phyloP scores from a whole-genome alignment of 30 jellyfish, hydroid and myxozoan species.

The Turritopsis rubra region DNA sequence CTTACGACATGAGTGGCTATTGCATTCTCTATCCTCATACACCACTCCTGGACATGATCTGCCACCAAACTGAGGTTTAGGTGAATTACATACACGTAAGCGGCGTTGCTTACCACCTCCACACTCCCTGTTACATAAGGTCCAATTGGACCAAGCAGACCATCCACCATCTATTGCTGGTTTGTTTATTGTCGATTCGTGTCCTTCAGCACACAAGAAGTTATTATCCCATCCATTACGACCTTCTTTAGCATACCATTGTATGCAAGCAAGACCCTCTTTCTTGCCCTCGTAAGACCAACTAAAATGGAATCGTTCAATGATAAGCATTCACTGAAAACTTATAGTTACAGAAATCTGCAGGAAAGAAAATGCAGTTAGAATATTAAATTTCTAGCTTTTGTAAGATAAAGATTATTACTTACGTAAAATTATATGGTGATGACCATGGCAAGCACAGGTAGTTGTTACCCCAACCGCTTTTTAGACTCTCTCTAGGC shows the following conservation, averaged over 20 bases:
- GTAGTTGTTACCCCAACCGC: slow-evolving; percentile 77
- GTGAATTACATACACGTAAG: slow-evolving; percentile 73
- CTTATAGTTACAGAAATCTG: no score
- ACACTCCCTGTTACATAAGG: slow-evolving; percentile 78
- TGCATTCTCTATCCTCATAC: slow-evolving; percentile 55
- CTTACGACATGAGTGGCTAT: slow-evolving; percentile 76
- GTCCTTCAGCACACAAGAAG: slow-evolving; percentile 46
- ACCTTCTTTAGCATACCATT: slow-evolving; percentile 96
- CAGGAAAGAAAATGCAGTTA: no score
- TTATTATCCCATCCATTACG: slow-evolving; percentile 95
- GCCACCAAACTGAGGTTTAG: slow-evolving; percentile 84
- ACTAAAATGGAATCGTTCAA: slow-evolving; percentile 10
- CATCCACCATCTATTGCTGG: slow-evolving; percentile 63
- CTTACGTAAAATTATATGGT: slow-evolving; percentile 95
- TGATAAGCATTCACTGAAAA: no score
- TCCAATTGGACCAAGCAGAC: slow-evolving; percentile 82
- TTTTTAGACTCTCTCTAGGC: slow-evolving; percentile 65
- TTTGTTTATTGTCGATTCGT: neutral
- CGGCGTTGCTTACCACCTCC: slow-evolving; percentile 85
- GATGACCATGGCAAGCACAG: slow-evolving; percentile 78
- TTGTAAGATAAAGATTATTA: no score
- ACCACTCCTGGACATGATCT: slow-evolving; percentile 56
- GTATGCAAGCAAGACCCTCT: slow-evolving; percentile 66
- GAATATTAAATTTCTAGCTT: no score
- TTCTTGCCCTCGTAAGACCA: slow-evolving; percentile 86